Evolutionary conservation across 2,888 invertebrate species (phyloP).

Genomic region (Sisyra nigra): DNA sequence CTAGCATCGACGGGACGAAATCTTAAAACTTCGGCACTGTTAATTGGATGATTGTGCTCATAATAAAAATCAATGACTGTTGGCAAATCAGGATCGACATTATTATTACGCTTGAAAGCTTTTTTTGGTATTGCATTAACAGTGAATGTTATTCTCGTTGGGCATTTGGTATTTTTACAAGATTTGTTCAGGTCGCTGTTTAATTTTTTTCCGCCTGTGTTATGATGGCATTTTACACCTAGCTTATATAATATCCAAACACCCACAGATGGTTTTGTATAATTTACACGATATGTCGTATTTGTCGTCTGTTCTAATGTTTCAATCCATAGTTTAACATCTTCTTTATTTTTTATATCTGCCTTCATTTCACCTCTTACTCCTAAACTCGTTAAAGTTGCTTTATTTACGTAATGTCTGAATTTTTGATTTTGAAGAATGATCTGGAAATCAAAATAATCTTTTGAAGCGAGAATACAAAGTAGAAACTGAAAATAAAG

Average conservation of each 20-base stretch:
- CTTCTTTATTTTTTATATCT: conserved; percentile 4
- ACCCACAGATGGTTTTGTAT: conserved; percentile 2
- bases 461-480: too few relatives aligned
- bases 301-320: neutral
- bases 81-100: conserved; percentile 1
- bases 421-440: conserved; percentile 4
- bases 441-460: neutral
- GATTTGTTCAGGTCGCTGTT: conserved; percentile 1
- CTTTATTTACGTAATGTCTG: neutral
- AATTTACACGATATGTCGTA: conserved; percentile 4
- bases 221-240: conserved; percentile 5
- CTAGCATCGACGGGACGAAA: conserved; percentile 1
- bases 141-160: conserved; percentile 4
- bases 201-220: conserved; percentile 4
- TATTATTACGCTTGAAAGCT: conserved; percentile 1
- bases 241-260: conserved; percentile 3
- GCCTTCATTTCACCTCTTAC: conserved; percentile 4
- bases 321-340: conserved; percentile 1
- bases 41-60: conserved; percentile 4
- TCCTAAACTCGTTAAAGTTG: neutral
- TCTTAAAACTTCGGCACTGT: neutral
- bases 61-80: conserved; percentile 5
- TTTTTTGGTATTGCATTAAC: conserved; percentile 3
- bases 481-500: too few relatives aligned
- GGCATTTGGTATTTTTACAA: conserved; percentile 4